Conservation (phyloP, 2,113 vertebrate species). For the Phocoena phocoena region DNA sequence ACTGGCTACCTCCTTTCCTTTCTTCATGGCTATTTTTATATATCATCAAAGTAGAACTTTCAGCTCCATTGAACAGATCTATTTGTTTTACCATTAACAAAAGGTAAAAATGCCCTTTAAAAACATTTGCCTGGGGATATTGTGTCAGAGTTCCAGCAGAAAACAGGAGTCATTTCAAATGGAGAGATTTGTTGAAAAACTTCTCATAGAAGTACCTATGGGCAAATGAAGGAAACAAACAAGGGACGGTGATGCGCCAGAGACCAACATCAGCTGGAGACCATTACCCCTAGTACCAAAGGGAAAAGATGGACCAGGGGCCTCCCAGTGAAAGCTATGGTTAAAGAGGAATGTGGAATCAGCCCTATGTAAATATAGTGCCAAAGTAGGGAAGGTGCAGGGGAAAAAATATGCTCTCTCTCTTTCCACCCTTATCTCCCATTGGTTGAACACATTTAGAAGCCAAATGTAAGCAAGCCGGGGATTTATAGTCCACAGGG, state of each 20-base stretch:
- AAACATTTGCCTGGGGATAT: background rate
- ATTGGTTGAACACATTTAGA: background rate
- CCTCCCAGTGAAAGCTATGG: background rate
- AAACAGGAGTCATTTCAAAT: conserved; percentile 34
- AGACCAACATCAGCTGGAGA: background rate
- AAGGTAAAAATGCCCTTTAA: background rate
- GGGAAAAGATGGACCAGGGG: background rate
- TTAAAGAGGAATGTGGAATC: background rate
- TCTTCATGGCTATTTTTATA: background rate
- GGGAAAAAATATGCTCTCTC: background rate
- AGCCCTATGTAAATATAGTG: background rate
- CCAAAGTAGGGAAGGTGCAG: background rate
- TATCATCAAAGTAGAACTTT: background rate
- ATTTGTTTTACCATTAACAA: background rate
- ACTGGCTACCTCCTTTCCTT: background rate
- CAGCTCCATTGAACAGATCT: background rate
- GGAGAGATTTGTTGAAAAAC: background rate
- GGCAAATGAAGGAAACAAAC: background rate
- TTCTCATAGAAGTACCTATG: background rate
- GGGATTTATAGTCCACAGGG: background rate
- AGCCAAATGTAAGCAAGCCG: background rate
- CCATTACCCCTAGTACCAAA: background rate
- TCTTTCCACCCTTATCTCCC: background rate
- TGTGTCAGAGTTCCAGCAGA: background rate
- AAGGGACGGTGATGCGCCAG: background rate